Percentiles rank a stretch among this genome's conserved stretches.
Conservation (phyloP, 1,140 invertebrate genomes). For the Drosophila orena region DNA sequence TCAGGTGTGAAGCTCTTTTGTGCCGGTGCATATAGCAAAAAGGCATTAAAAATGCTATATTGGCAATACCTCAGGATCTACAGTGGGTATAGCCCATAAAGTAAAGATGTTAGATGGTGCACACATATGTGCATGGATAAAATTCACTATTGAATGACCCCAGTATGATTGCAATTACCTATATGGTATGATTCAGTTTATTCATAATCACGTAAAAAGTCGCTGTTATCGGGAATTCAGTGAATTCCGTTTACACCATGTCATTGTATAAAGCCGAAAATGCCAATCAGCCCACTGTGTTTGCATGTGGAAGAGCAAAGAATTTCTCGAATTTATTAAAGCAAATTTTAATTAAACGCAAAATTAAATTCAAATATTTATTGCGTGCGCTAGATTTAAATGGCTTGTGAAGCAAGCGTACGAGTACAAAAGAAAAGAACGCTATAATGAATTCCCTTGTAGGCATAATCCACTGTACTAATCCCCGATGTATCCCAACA, state of each 20-base stretch:
- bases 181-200: too few relatives aligned
- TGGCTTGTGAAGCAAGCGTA: neutral
- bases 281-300: neutral
- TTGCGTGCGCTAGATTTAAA: neutral
- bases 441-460: neutral
- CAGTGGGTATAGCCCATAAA: slow-evolving; percentile 27
- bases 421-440: neutral
- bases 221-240: too few relatives aligned
- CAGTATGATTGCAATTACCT: too few relatives aligned
- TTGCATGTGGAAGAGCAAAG: neutral
- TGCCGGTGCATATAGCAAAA: slow-evolving; percentile 42
- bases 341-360: slow-evolving; percentile 2
- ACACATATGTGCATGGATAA: too few relatives aligned
- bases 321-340: slow-evolving; percentile 14
- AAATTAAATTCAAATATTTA: slow-evolving; percentile 20
- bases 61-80: slow-evolving; percentile 37
- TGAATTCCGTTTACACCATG: neutral
- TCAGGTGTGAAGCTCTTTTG: slow-evolving; percentile 62
- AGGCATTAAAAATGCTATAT: slow-evolving; percentile 62
- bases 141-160: too few relatives aligned
- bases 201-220: too few relatives aligned
- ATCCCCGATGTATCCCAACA: slow-evolving; percentile 7
- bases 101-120: too few relatives aligned
- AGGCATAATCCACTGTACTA: slow-evolving; percentile 19
- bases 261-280: neutral